Percentiles rank a stretch among this genome's conserved stretches.
phyloP scores from a whole-genome alignment of 2,113 vertebrate genomes.

The Mirza zaza region DNA sequence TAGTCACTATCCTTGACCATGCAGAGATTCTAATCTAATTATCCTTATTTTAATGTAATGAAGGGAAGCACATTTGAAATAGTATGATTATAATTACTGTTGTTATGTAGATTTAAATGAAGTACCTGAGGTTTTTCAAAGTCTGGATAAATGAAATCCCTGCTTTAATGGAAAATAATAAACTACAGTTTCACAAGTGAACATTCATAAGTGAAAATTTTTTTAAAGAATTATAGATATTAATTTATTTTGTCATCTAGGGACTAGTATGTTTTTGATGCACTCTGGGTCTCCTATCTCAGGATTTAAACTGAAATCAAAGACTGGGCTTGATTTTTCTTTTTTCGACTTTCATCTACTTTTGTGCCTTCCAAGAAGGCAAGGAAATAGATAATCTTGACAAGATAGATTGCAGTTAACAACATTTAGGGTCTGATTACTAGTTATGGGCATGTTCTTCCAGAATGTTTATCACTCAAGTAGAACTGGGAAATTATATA shows the following conservation, averaged over 20 bases:
- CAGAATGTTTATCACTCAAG: not conserved
- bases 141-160: not conserved
- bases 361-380: not conserved
- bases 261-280: not conserved
- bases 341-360: not conserved
- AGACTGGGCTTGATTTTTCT: not conserved
- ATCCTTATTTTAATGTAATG: not conserved
- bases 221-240: not conserved
- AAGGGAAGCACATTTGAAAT: not conserved
- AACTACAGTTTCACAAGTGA: not conserved
- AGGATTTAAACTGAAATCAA: slow-evolving; percentile 14
- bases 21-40: not conserved
- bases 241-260: not conserved
- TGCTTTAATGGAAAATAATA: not conserved
- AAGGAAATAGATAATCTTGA: not conserved
- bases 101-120: not conserved
- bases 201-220: not conserved
- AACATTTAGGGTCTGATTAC: not conserved
- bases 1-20: not conserved
- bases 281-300: not conserved
- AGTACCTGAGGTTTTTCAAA: not conserved
- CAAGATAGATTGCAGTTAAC: not conserved
- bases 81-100: not conserved
- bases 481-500: not conserved
- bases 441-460: not conserved